Percentiles rank a stretch among this genome's conserved stretches.
These are phyloP conservation scores for Spialia ferax DNA, from an alignment of 2,888 invertebrate species.

Conservation along the genomic window DNA sequence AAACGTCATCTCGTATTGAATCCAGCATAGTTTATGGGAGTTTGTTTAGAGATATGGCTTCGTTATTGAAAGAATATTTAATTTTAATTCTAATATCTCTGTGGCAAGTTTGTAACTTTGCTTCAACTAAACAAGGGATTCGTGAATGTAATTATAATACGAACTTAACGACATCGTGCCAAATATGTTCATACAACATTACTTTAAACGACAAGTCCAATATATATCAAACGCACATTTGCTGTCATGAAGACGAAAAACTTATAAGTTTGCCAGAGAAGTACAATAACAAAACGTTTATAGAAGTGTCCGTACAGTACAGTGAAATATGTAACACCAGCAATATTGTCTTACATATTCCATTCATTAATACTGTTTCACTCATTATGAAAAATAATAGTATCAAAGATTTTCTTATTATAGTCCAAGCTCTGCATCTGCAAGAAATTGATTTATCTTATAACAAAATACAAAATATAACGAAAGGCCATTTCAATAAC, in stretches of 20 bases:
- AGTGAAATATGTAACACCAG: slow-evolving; percentile 63
- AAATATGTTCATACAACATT: slow-evolving; percentile 71
- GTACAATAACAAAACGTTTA: slow-evolving; percentile 67
- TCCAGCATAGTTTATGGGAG: slow-evolving; percentile 65
- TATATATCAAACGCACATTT: slow-evolving; percentile 59
- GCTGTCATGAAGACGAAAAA: slow-evolving; percentile 64
- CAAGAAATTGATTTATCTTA: slow-evolving; percentile 87
- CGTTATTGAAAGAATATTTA: slow-evolving; percentile 65
- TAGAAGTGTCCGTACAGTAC: slow-evolving; percentile 62
- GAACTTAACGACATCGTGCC: slow-evolving; percentile 53
- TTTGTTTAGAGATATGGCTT: slow-evolving; percentile 68
- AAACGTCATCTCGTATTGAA: slow-evolving; percentile 71
- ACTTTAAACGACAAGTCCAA: slow-evolving; percentile 67
- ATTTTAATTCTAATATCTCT: slow-evolving; percentile 69
- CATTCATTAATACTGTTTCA: slow-evolving; percentile 65
- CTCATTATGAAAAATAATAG: slow-evolving; percentile 68
- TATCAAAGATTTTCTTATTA: slow-evolving; percentile 64
- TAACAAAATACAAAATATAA: slow-evolving; percentile 85
- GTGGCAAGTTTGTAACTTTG: slow-evolving; percentile 68
- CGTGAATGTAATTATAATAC: slow-evolving; percentile 63
- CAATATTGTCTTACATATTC: slow-evolving; percentile 61
- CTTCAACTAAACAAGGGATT: slow-evolving; percentile 65
- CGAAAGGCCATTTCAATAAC: slow-evolving; percentile 83
- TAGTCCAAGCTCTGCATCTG: slow-evolving; percentile 70
- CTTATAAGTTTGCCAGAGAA: slow-evolving; percentile 57